Evolutionary conservation across 2,113 vertebrate species (phyloP).

Genomic region (Rhinopomastus cyanomelas): DNA sequence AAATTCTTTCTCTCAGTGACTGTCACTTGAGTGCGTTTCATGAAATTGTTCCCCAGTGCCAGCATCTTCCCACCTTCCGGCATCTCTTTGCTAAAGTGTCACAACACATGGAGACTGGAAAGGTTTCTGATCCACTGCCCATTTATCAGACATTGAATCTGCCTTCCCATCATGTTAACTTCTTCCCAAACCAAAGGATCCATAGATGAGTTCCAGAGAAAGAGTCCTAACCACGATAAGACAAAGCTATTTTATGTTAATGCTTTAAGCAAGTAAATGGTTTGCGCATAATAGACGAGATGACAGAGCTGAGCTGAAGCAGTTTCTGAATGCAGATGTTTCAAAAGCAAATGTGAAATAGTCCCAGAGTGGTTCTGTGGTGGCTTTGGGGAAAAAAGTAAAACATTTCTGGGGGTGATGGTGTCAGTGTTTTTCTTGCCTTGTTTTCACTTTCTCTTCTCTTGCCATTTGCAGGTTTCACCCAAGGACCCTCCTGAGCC

Average conservation of each 20-base stretch:
- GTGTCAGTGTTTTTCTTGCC: background rate
- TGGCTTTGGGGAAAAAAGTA: background rate
- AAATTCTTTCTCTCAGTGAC: background rate
- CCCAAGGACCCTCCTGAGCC: background rate
- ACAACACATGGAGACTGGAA: background rate
- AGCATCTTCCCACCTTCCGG: background rate
- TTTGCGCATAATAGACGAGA: slow-evolving; percentile 16
- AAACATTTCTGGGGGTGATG: slow-evolving; percentile 13
- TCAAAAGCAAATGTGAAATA: background rate
- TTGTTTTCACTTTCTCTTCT: background rate
- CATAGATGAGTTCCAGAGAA: background rate
- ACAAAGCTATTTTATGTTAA: background rate
- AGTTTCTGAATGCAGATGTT: slow-evolving; percentile 15
- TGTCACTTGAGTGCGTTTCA: background rate
- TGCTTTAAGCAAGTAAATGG: background rate
- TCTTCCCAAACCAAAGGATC: background rate
- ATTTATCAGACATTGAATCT: background rate
- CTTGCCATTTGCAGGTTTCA: background rate
- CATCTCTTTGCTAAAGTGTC: background rate
- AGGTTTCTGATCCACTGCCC: background rate
- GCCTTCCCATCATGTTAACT: background rate
- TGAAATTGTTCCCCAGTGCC: background rate
- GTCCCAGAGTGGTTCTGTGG: background rate
- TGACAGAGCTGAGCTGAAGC: slow-evolving; percentile 23
- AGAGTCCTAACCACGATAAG: background rate